A percentile compares a stretch with the other conserved stretches of the same genome.
These are phyloP conservation scores for Carcina quercana DNA, from an alignment of 2,888 invertebrate genomes.

Conservation along the genomic window DNA sequence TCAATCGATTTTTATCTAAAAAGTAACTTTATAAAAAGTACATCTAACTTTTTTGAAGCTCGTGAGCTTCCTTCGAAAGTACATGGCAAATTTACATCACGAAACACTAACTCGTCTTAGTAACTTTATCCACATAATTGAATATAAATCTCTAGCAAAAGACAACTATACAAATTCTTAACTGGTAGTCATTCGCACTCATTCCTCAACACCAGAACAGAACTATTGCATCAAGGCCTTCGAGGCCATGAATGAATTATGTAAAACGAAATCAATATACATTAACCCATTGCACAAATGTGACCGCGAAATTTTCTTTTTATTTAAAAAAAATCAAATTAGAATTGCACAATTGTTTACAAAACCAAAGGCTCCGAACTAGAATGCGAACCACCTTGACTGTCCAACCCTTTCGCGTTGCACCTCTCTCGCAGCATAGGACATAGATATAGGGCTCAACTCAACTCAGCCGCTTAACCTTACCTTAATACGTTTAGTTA, in stretches of 20 bases:
- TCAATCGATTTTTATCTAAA: no score
- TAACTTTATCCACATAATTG: no score
- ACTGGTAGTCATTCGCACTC: background rate
- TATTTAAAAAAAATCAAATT: constrained; percentile 19
- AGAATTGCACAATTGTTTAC: constrained; percentile 50
- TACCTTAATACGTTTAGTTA: constrained; percentile 51
- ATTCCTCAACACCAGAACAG: background rate
- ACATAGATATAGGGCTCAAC: constrained; percentile 33
- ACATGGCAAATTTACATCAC: no score
- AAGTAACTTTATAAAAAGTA: no score
- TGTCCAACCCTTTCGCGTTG: constrained; percentile 43
- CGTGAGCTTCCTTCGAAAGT: no score
- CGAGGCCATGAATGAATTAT: constrained; percentile 17
- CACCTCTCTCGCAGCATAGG: constrained; percentile 33
- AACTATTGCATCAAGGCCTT: constrained; percentile 22
- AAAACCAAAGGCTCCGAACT: constrained; percentile 41
- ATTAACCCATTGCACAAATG: constrained; percentile 10
- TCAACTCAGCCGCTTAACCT: constrained; percentile 40
- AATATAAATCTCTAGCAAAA: no score
- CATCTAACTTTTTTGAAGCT: no score
- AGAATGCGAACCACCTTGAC: constrained; percentile 50
- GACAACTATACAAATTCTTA: no score
- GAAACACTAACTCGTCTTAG: no score
- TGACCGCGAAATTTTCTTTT: background rate
- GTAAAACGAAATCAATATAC: constrained; percentile 16